Conservation (phyloP, 2,113 vertebrate species). For the Calyptomena viridis region DNA sequence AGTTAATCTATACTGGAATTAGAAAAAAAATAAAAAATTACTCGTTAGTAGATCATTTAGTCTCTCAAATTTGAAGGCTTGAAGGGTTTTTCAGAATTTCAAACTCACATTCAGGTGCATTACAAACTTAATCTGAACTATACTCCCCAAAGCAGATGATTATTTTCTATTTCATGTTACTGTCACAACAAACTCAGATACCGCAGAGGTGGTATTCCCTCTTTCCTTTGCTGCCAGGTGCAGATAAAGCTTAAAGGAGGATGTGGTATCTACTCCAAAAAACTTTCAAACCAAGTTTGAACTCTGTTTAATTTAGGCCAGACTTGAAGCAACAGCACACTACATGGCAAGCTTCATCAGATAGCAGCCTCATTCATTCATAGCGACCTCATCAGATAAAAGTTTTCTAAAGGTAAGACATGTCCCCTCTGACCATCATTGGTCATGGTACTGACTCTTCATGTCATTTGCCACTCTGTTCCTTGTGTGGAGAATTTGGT, state of each 20-base stretch:
- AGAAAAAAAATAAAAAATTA: not conserved
- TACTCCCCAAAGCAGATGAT: not conserved
- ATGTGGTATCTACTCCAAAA: not conserved
- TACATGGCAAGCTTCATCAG: not conserved
- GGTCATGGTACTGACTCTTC: not conserved
- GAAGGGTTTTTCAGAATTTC: not conserved
- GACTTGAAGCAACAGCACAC: not conserved
- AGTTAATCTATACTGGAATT: not conserved
- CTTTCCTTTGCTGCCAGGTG: not conserved
- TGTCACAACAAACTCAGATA: not conserved
- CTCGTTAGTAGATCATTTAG: not conserved
- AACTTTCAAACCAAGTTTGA: not conserved
- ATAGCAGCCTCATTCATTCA: no score
- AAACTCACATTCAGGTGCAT: not conserved
- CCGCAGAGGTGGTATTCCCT: not conserved
- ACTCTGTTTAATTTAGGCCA: not conserved
- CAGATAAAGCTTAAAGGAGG: not conserved
- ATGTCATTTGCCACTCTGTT: not conserved
- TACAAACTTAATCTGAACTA: not conserved
- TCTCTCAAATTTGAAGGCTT: not conserved
- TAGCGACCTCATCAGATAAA: accelerated
- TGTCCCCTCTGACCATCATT: not conserved
- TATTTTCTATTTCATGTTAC: not conserved
- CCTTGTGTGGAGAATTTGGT: not conserved
- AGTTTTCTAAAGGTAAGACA: not conserved